Evolutionary conservation across 2,888 invertebrate species (phyloP), one percentile per base, ranked within the genome.

Genomic region (Sminthurinus aureus): DNA sequence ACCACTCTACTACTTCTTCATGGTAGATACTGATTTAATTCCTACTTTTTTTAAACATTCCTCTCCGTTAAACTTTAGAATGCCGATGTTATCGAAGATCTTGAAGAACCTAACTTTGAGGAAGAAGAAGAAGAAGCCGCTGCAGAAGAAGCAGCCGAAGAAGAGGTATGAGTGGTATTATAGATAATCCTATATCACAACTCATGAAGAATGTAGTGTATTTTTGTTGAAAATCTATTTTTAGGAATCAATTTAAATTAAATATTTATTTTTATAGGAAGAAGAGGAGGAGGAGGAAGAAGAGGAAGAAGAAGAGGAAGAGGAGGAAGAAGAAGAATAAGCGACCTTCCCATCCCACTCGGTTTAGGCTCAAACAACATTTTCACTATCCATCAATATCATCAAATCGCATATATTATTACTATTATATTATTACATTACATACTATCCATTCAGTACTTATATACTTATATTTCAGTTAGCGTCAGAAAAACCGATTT

Each of bases 201-300:
- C 18, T 58, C 18, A 11, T 58, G 58, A 58, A 3, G 58, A 58
- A 6, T 58, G 9, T 58, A 58, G 13, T 6, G 15, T 58, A 13
- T 58, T 15, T 11, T 15, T 58, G 8, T 52, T 52, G 13, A 52
- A 52, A 11, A 52, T 11, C 52, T 58, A 18, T 18, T 6, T 58
- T 13, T 13, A 15, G 18, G 2, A 13, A 58, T 15, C 58, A 58
- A 58, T 18, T 58, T 15, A 58, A 15, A 58, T 15, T 18, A 58
- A 6, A 58, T 58, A 58, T 15, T 38, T 38, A 6, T 58, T 58
- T 58, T 58, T 58, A 15, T 58, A 58, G 58, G 58, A 58, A 58
- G 58, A 20, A 71, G 95, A 94, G 88, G 94, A 94, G 87, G 94
- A 93, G 86, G 95, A 94, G 88, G 95, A 93, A 87, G 94, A 92